Evolutionary conservation across 1,140 invertebrate genomes (phyloP).

Genomic region (Bombus picipes): DNA sequence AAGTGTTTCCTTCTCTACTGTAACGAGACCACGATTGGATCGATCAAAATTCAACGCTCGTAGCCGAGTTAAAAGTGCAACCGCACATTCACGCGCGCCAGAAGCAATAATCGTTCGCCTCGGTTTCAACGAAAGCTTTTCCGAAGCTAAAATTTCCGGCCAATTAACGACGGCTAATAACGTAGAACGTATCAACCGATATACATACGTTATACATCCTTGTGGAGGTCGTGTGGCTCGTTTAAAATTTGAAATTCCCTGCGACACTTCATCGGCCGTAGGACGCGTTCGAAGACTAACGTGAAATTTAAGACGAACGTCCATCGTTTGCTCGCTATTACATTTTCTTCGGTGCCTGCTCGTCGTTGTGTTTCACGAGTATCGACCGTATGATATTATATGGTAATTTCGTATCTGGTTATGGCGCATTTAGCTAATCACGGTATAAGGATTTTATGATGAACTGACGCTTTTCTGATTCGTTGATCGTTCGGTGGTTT

Average conservation of each 20-base stretch:
- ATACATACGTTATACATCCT: too few relatives aligned
- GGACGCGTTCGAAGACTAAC: background rate
- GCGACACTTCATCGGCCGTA: background rate
- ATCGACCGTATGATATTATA: background rate
- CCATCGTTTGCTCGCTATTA: background rate
- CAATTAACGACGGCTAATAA: slow-evolving; percentile 8
- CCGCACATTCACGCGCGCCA: background rate
- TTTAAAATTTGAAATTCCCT: background rate
- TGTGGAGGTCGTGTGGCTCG: background rate
- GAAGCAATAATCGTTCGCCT: background rate
- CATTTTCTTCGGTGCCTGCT: background rate
- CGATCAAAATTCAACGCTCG: background rate
- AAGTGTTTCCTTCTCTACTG: too few relatives aligned
- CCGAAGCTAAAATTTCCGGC: background rate
- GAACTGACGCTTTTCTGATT: background rate
- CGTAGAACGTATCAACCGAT: background rate
- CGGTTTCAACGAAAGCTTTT: background rate
- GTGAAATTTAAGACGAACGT: background rate
- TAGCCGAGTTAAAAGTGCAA: background rate
- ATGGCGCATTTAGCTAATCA: background rate
- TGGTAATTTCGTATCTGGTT: slow-evolving; percentile 27
- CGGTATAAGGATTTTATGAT: background rate
- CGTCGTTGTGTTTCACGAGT: background rate
- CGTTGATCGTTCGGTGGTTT: background rate
- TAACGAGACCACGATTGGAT: background rate